Conservation (phyloP, 1,140 invertebrate species). For the Bombus breviceps region DNA sequence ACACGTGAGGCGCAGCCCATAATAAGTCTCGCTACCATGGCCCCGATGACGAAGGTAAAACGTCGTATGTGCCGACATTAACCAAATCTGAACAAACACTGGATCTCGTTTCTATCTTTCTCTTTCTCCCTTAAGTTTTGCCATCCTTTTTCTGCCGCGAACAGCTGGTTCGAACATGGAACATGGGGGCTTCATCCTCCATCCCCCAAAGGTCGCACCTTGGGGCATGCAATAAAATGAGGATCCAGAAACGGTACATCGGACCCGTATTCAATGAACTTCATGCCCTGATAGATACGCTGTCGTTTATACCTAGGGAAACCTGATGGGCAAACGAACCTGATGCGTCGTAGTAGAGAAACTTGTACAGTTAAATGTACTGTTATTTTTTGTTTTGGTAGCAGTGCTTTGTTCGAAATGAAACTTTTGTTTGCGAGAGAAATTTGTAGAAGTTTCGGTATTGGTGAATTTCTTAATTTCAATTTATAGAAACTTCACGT, state of each 20-base stretch:
- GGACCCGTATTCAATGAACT: conserved; percentile 63
- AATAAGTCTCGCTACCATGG: conserved; percentile 61
- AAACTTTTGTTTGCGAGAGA: too few species aligned
- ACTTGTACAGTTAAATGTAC: neutral
- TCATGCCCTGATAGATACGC: conserved; percentile 52
- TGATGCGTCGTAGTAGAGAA: conserved; percentile 53
- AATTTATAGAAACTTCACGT: too few species aligned
- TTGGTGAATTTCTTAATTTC: too few species aligned
- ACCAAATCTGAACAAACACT: conserved; percentile 79
- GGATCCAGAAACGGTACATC: conserved; percentile 68
- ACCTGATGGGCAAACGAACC: conserved; percentile 69
- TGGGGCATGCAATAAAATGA: conserved; percentile 57
- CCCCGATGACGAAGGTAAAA: conserved; percentile 64
- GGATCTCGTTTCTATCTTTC: conserved; percentile 40
- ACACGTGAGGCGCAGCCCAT: conserved; percentile 47
- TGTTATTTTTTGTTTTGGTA: too few species aligned
- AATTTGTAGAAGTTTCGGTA: too few species aligned
- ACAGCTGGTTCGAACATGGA: conserved; percentile 61
- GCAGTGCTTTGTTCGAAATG: too few species aligned
- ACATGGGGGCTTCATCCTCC: conserved; percentile 46
- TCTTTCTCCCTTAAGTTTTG: neutral
- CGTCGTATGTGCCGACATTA: conserved; percentile 72
- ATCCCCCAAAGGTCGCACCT: conserved; percentile 59
- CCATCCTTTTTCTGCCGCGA: conserved; percentile 5
- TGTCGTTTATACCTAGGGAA: conserved; percentile 45